Percentiles rank a stretch among this genome's conserved stretches.
These are phyloP conservation scores for Pherbina coryleti DNA, from an alignment of 2,888 invertebrate species.

Conservation along the genomic window DNA sequence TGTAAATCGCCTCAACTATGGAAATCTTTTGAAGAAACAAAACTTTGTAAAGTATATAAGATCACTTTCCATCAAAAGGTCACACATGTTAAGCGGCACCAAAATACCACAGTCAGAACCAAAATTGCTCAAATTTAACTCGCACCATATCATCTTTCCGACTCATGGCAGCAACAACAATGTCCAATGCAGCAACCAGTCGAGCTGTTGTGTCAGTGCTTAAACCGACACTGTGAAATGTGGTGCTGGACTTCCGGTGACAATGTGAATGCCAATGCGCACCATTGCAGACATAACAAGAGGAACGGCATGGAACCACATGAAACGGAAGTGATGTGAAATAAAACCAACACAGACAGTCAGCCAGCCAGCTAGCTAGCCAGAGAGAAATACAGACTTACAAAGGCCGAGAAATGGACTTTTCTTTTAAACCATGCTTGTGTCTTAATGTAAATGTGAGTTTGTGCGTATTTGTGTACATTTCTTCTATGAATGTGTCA, in stretches of 20 bases:
- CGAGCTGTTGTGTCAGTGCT: background rate
- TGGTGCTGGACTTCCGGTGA: slow-evolving; percentile 8
- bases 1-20: no score
- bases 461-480: background rate
- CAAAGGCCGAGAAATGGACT: background rate
- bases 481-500: background rate
- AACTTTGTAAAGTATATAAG: no score
- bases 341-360: background rate
- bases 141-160: no score
- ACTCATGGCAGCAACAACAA: no score
- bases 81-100: no score
- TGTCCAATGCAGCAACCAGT: no score
- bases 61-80: no score
- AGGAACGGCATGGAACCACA: background rate
- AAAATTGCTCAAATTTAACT: no score
- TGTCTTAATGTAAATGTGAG: background rate
- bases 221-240: background rate
- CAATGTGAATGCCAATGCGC: background rate
- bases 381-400: background rate
- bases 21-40: no score
- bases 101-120: no score
- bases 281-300: background rate
- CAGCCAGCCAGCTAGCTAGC: background rate
- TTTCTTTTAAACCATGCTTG: background rate
- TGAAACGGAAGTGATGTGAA: background rate